Evolutionary conservation across 2,888 invertebrate species (phyloP), one percentile per base, ranked within the genome.

Genomic region (Danaus chrysippus): DNA sequence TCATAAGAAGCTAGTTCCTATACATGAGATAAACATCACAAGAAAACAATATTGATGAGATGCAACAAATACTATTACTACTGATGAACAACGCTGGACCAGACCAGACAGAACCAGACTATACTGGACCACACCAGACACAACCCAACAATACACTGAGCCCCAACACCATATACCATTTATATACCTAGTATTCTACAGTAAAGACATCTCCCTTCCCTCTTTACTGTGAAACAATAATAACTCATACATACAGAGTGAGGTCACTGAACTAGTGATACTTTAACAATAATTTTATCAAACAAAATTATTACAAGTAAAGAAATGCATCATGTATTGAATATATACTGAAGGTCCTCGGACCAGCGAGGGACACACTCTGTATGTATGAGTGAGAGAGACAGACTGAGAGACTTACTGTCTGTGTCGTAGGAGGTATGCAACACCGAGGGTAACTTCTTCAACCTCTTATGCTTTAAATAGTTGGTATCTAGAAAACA

Each of bases 371-470:
- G 23, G 5, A 6, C 23, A 6, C 42, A 42, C n/a, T 57, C 53
- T 64, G 62, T 62, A 61, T 62, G 70, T 56, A 69, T 9, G 63
- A 53, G 56, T 41, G 60, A 57, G 41, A 60, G 59, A 49, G 68
- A 68, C 54, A 46, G 54, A 67, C 65, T 57, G 63, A 15, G 63
- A 74, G 72, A 88, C 88, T 89, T 87, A 89, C 88, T 83, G 69
- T 86, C 87, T 65, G 75, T 74, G 49, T 83, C 82, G 73, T 81
- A 82, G 65, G 70, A 65, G 70, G 71, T 61, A 75, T 68, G 65
- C 77, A 65, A 62, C 70, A 63, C 49, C 57, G 78, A 69, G 67
- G 79, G 74, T 58, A 81, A 60, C 63, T 73, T 76, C 74, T 79
- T 82, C 72, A 78, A 76, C 71, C 78, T 78, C 73, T 83, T 85